phyloP scores from a whole-genome alignment of 2,113 vertebrate species.

The Tyrannus savana region DNA sequence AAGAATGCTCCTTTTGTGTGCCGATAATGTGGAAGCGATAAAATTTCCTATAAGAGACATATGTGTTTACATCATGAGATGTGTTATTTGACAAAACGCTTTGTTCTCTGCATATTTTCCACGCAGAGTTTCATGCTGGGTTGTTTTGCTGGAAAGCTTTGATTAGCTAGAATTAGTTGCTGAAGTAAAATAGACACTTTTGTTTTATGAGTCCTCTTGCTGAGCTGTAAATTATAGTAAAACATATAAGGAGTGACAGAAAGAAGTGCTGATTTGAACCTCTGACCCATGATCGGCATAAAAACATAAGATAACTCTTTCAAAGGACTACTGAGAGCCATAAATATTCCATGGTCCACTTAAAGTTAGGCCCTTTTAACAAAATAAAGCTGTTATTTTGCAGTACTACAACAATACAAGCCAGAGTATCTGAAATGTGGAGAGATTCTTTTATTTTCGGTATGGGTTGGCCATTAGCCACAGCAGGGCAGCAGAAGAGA shows the following conservation, averaged over 20 bases:
- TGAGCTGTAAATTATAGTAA: conserved; percentile 79
- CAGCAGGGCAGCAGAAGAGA: background rate
- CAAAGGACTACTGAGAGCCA: conserved; percentile 73
- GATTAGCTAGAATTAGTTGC: conserved; percentile 81
- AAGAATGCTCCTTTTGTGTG: conserved; percentile 93
- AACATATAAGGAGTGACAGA: conserved; percentile 77
- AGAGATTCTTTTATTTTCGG: background rate
- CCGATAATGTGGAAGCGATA: conserved; percentile 87
- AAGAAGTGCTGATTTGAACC: conserved; percentile 81
- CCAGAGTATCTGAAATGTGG: conserved; percentile 4
- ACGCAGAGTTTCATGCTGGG: conserved; percentile 77
- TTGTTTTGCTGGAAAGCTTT: conserved; percentile 81
- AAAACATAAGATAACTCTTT: conserved; percentile 78
- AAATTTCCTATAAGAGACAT: conserved; percentile 89
- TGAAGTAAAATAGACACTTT: conserved; percentile 81
- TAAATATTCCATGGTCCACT: conserved; percentile 76
- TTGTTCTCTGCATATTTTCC: conserved; percentile 85
- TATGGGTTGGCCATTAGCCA: background rate
- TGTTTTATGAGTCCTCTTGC: conserved; percentile 78
- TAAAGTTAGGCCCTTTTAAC: conserved; percentile 66
- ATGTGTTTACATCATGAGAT: conserved; percentile 93
- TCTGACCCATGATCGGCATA: conserved; percentile 75
- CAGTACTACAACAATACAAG: background rate
- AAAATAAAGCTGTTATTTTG: conserved; percentile 74
- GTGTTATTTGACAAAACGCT: conserved; percentile 87